A percentile compares a stretch with the other conserved stretches of the same genome.
phyloP scores from a whole-genome alignment of 2,113 vertebrate species.

The Tachuris rubrigastra region DNA sequence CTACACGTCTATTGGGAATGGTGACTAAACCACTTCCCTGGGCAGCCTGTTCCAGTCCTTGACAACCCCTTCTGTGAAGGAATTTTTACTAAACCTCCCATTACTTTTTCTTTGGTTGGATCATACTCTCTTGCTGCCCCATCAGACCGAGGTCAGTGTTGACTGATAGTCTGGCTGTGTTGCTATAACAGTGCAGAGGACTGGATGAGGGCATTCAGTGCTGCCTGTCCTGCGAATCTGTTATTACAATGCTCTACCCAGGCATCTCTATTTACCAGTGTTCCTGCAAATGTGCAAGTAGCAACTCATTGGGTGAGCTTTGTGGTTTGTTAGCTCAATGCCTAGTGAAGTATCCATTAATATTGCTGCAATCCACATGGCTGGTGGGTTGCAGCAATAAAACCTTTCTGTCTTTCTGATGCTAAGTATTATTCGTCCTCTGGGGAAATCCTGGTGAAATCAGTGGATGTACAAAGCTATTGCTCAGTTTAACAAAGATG shows the following conservation, averaged over 20 bases:
- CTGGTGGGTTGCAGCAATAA: not conserved
- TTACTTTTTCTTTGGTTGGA: slow-evolving; percentile 28
- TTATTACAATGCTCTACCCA: not conserved
- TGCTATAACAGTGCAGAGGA: slow-evolving; percentile 83
- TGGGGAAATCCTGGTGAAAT: not conserved
- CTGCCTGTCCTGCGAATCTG: slow-evolving; percentile 74
- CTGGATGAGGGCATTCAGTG: slow-evolving; percentile 86
- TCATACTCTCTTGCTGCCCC: slow-evolving; percentile 47
- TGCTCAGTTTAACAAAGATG: not conserved
- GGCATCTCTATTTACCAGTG: not conserved
- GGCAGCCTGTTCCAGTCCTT: not conserved
- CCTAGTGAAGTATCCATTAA: not conserved
- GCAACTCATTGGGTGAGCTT: not conserved
- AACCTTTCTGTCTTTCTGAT: not conserved
- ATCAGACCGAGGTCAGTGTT: slow-evolving; percentile 44
- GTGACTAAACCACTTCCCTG: not conserved
- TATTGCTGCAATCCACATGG: not conserved
- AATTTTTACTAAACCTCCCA: not conserved
- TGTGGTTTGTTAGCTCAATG: not conserved
- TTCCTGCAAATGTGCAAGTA: not conserved
- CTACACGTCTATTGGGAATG: not conserved
- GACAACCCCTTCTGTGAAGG: not conserved
- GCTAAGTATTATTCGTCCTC: not conserved
- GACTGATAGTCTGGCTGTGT: not conserved
- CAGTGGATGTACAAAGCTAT: not conserved